Percentiles rank a stretch among this genome's conserved stretches.
Evolutionary conservation across 2,888 invertebrate species (phyloP).

Genomic region (Limnephilus marmoratus): DNA sequence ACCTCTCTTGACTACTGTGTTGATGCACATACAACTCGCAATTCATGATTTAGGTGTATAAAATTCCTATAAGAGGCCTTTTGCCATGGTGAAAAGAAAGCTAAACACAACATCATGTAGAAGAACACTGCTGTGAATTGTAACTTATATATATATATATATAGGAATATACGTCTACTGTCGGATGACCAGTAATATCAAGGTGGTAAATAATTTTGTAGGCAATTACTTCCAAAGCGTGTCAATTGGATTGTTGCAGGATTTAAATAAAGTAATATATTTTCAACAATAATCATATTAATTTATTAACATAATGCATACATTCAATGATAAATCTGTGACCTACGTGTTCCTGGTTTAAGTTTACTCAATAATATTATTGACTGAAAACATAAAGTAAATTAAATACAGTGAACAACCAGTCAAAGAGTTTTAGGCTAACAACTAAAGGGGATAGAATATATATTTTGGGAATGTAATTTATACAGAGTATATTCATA

Average conservation of each 20-base stretch:
- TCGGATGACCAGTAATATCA: background rate
- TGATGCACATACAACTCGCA: background rate
- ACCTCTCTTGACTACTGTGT: background rate
- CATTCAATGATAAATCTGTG: background rate
- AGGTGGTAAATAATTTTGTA: background rate
- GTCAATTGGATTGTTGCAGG: background rate
- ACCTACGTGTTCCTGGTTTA: background rate
- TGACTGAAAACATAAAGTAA: background rate
- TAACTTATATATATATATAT: background rate
- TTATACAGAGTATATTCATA: slow-evolving; percentile 4
- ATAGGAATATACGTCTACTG: background rate
- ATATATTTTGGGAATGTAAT: slow-evolving; percentile 27
- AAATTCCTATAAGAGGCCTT: background rate
- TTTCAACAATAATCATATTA: background rate
- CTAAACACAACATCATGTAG: background rate
- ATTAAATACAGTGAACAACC: background rate
- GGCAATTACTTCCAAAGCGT: background rate
- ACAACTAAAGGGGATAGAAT: slow-evolving; percentile 13
- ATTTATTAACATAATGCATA: background rate
- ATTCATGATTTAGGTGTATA: background rate
- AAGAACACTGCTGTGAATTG: background rate
- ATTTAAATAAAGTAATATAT: background rate
- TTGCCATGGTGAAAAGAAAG: background rate
- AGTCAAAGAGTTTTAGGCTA: background rate
- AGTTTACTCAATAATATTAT: background rate